Base-by-base conservation (phyloP, 2,888 invertebrate genomes). In the Amblyjoppa proteus region DNA sequence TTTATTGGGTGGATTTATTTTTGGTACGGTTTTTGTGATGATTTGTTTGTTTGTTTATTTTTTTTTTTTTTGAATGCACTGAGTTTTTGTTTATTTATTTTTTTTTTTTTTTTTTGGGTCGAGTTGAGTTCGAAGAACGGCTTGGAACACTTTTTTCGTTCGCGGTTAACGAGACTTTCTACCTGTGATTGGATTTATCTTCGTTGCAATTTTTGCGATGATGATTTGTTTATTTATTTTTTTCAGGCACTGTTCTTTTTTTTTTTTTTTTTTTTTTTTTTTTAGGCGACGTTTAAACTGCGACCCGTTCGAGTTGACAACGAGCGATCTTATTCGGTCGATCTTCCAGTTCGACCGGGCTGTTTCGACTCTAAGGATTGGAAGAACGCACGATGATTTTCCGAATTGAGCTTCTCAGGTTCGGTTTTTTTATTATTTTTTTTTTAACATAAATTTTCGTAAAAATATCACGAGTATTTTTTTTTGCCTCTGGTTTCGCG, bases 381-480 rank as follows among this genome's bases (percentile, higher is more conserved):
- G 4, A 31, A 16, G 4, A 25, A 53, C 9, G 13, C 5, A 58
- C 3, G 58, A 13, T 31, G 61, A 61, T 25, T 61, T 61, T 61
- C 16, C 3, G 16, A 31, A 31, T 61, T 68, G 68, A 25, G 25
- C 7, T 45, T n/a, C 25, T 25, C 41, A 41, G 68, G 45, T 13
- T 68, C 25, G 25, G 20, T 68, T 68, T 41, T 68, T 66, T 66
- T 34, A 38, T 41, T 20, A 20, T n/a, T 66, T 38, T 68, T 2
- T n/a, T 45, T 68, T 68, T 20, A 7, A 20, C n/a, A 34, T 34
- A 34, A 34, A 38, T 56, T 25, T 25, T 20, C 25, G 2, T 16
- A 31, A 31, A 16, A 13, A 16, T 13, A 1, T 34, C 13, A 6
- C 4, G n/a, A 28, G 5, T 6, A 2, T 61, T 61, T 31, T n/a